These are phyloP conservation scores for Popillia japonica DNA, from an alignment of 1,140 invertebrate genomes.

Conservation along the genomic window DNA sequence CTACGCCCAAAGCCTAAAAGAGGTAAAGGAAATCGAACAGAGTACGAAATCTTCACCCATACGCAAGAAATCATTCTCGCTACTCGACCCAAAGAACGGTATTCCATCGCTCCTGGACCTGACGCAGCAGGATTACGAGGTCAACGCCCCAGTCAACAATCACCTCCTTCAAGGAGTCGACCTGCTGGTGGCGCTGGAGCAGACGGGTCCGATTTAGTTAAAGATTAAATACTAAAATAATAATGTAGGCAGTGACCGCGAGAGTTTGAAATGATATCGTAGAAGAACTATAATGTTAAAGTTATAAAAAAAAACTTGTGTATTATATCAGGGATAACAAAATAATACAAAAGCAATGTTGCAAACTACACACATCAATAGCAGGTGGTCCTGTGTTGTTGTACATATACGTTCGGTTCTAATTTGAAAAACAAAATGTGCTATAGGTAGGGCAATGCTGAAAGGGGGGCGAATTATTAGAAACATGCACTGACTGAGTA, in stretches of 20 bases:
- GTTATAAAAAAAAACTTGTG: not conserved
- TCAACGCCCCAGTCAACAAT: constrained; percentile 64
- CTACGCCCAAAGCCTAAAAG: not conserved
- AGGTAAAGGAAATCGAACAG: not conserved
- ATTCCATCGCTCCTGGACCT: constrained; percentile 63
- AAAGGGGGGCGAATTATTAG: not conserved
- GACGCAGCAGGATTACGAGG: constrained; percentile 66
- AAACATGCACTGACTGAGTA: not conserved
- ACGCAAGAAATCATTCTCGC: constrained; percentile 58
- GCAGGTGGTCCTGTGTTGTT: not conserved
- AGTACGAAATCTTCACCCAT: constrained; percentile 42
- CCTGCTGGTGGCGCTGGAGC: constrained; percentile 64
- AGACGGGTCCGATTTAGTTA: constrained; percentile 39
- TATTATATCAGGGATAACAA: not conserved
- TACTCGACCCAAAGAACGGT: constrained; percentile 58
- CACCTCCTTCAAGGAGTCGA: constrained; percentile 64
- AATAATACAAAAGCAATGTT: not conserved
- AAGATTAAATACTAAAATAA: constrained; percentile 16
- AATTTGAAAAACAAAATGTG: too few species aligned
- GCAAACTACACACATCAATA: not conserved
- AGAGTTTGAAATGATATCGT: constrained; percentile 36
- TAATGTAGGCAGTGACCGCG: constrained; percentile 18
- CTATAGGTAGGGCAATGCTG: too few species aligned
- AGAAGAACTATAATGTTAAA: constrained; percentile 5
- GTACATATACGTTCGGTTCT: not conserved